Evolutionary conservation across 2,888 invertebrate species (phyloP).

Genomic region (Flexamia atlantica): DNA sequence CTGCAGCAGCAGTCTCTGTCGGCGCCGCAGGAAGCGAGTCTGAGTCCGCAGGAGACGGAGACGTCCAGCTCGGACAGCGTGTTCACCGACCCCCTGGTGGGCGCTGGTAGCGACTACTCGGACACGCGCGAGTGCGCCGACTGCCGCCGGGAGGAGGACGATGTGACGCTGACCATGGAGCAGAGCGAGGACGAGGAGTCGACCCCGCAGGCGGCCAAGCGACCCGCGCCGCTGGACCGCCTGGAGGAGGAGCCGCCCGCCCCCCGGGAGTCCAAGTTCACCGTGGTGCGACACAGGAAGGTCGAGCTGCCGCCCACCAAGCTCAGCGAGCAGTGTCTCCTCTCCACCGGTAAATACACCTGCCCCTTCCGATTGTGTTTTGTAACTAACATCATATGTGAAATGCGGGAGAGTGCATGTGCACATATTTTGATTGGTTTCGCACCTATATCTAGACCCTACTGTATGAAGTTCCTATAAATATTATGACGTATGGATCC

Average conservation of each 20-base stretch:
- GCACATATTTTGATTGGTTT: no score
- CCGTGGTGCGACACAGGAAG: slow-evolving; percentile 80
- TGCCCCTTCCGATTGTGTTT: no score
- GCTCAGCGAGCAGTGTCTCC: slow-evolving; percentile 64
- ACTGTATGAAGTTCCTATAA: no score
- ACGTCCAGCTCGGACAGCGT: slow-evolving; percentile 85
- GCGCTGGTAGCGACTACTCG: slow-evolving; percentile 76
- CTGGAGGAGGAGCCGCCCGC: slow-evolving; percentile 56
- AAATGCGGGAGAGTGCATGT: no score
- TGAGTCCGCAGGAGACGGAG: slow-evolving; percentile 74
- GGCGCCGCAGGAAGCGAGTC: slow-evolving; percentile 71
- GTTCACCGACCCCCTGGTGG: slow-evolving; percentile 84
- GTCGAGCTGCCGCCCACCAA: slow-evolving; percentile 79
- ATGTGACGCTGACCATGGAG: slow-evolving; percentile 67
- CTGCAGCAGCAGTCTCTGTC: slow-evolving; percentile 71
- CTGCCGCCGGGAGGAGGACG: slow-evolving; percentile 67
- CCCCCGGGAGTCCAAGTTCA: slow-evolving; percentile 76
- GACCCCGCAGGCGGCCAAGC: slow-evolving; percentile 65
- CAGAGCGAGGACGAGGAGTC: slow-evolving; percentile 66
- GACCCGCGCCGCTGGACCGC: slow-evolving; percentile 43
- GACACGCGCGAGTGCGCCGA: slow-evolving; percentile 66
- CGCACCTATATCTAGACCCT: no score
- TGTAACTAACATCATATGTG: no score
- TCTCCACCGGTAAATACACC: slow-evolving; percentile 27
- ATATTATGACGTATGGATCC: no score